Percentiles rank a stretch among this genome's conserved stretches.
These are phyloP conservation scores for Muntiacus reevesi DNA, from an alignment of 2,113 vertebrate species.

Conservation along the genomic window DNA sequence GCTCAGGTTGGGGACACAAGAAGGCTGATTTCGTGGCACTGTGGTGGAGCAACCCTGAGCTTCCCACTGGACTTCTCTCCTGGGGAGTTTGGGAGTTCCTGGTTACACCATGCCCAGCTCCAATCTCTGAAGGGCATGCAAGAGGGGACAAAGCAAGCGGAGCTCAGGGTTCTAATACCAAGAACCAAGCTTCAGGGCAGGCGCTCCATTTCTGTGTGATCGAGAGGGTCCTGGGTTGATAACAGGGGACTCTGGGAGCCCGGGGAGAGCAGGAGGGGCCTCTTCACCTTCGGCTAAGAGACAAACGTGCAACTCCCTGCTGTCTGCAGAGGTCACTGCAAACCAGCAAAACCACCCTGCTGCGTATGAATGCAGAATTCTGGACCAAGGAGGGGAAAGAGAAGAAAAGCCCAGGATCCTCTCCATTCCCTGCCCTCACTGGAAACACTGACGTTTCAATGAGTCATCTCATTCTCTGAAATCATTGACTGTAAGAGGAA, in stretches of 20 bases:
- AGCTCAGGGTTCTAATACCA: fast-evolving
- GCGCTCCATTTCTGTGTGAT: background rate
- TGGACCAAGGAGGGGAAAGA: background rate
- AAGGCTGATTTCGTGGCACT: background rate
- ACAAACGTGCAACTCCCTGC: background rate
- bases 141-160: background rate
- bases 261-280: background rate
- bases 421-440: background rate
- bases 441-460: background rate
- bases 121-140: background rate
- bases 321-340: slow-evolving; percentile 49
- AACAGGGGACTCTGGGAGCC: background rate
- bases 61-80: background rate
- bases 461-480: background rate
- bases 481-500: background rate
- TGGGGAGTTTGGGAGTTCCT: too few relatives aligned
- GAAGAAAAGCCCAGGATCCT: background rate
- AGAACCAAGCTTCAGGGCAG: fast-evolving
- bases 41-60: background rate
- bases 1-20: fast-evolving
- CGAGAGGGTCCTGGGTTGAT: background rate
- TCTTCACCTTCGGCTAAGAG: background rate
- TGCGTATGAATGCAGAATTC: fast-evolving
- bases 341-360: background rate
- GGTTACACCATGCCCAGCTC: background rate